Conservation (phyloP, 1,140 invertebrate species). For the Drosophila takahashii region DNA sequence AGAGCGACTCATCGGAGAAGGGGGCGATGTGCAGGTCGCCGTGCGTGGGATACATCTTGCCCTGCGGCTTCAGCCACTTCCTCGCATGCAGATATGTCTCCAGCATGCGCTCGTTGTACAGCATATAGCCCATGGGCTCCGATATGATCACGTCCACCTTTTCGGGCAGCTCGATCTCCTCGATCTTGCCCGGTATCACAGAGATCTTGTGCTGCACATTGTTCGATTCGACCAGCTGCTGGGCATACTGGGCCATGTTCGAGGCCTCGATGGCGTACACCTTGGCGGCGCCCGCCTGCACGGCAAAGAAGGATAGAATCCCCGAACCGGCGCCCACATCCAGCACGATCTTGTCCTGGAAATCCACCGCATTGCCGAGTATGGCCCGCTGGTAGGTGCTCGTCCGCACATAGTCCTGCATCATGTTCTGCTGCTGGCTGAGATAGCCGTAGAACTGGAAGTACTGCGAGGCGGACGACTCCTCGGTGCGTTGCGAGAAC, state of each 20-base stretch:
- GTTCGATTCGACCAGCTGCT: conserved; percentile 96
- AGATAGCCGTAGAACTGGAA: conserved; percentile 99
- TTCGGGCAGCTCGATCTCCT: conserved; percentile 98
- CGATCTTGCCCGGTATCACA: conserved; percentile 99
- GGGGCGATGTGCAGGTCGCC: conserved; percentile 99
- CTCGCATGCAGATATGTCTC: conserved; percentile 99
- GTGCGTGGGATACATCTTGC: conserved; percentile 98
- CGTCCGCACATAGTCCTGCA: conserved; percentile 99
- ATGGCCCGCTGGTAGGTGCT: conserved; percentile 99
- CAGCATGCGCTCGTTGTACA: conserved; percentile 99
- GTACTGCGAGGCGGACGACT: conserved; percentile 98
- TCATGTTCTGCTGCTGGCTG: conserved; percentile 99
- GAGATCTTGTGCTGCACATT: conserved; percentile 94
- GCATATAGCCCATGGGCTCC: conserved; percentile 99
- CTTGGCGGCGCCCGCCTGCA: conserved; percentile 97
- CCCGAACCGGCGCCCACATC: conserved; percentile 99
- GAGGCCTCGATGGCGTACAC: conserved; percentile 99
- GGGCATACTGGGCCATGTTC: conserved; percentile 98
- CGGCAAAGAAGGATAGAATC: conserved; percentile 99
- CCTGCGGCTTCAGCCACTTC: conserved; percentile 97
- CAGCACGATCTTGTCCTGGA: conserved; percentile 93
- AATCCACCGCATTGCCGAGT: conserved; percentile 94
- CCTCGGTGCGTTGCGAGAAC: conserved; percentile 98
- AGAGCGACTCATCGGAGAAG: conserved; percentile 98
- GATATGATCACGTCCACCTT: conserved; percentile 98